A percentile compares a stretch with the other conserved stretches of the same genome.
Evolutionary conservation across 2,888 invertebrate species (phyloP).

Genomic region (Ophion ellenae): DNA sequence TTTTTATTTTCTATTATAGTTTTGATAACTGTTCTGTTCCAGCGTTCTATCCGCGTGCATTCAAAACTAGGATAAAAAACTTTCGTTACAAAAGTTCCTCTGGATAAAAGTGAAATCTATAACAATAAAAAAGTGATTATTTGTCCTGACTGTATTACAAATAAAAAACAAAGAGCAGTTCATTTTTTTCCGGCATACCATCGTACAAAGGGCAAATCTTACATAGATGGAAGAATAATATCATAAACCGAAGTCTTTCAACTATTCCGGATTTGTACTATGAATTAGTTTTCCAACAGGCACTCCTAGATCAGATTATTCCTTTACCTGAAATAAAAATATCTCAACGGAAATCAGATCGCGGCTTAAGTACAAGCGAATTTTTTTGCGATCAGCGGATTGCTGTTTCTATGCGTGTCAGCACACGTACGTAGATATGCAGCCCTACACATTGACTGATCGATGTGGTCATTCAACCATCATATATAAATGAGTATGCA

Average conservation of each 20-base stretch:
- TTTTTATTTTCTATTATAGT: too few species aligned
- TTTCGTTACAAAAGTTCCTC: too few species aligned
- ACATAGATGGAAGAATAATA: conserved; percentile 38
- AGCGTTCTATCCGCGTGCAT: too few species aligned
- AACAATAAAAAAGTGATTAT: too few species aligned
- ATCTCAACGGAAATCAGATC: conserved; percentile 74
- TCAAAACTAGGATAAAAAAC: too few species aligned
- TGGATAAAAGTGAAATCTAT: too few species aligned
- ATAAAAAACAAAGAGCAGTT: neutral
- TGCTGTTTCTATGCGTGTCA: conserved; percentile 70
- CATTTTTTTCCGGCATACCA: neutral
- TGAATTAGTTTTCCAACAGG: conserved; percentile 77
- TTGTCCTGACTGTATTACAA: too few species aligned
- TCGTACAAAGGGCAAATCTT: neutral
- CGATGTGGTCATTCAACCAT: neutral
- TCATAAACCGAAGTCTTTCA: conserved; percentile 35
- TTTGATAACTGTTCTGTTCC: too few species aligned
- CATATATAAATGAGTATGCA: neutral
- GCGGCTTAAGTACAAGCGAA: conserved; percentile 79
- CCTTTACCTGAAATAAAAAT: conserved; percentile 34
- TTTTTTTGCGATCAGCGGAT: conserved; percentile 78
- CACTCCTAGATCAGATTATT: conserved; percentile 51
- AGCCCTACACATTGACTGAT: neutral
- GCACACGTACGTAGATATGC: conserved; percentile 58
- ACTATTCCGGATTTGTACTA: conserved; percentile 44